Conservation (phyloP, 2,888 invertebrate species). For the Pinctada fucata region DNA sequence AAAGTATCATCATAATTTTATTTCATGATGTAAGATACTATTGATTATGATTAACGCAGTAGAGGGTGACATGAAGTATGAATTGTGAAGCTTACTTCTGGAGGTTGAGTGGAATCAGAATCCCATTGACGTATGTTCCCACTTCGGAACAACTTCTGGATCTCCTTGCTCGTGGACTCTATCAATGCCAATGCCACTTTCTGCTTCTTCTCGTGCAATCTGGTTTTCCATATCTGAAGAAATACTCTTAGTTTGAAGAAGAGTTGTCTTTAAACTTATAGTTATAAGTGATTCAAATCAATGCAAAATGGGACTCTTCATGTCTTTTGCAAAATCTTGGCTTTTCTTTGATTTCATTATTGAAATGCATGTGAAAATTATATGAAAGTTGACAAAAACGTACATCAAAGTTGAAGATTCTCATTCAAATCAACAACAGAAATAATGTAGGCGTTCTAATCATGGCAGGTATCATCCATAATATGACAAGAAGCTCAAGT, state of each 20-base stretch:
- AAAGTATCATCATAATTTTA: too few relatives aligned
- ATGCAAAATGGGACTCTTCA: not conserved
- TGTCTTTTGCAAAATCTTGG: not conserved
- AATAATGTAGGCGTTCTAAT: not conserved
- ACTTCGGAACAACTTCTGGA: not conserved
- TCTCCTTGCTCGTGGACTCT: not conserved
- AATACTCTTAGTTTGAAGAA: not conserved
- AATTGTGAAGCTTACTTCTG: not conserved
- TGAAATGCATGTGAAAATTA: not conserved
- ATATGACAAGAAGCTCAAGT: not conserved
- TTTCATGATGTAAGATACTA: too few relatives aligned
- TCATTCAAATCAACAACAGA: not conserved
- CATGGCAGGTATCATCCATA: not conserved
- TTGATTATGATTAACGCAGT: too few relatives aligned
- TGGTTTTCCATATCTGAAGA: not conserved
- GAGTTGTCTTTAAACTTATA: not conserved
- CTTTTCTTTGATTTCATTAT: not conserved
- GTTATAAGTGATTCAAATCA: not conserved
- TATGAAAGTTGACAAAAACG: not conserved
- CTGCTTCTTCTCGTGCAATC: not conserved
- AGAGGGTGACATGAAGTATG: too few relatives aligned
- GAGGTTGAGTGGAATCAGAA: constrained; percentile 1
- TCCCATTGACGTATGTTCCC: not conserved
- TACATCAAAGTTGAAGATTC: not conserved
- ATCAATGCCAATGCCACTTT: not conserved